Conservation (phyloP, 2,113 vertebrate genomes). For the Coturnix japonica region DNA sequence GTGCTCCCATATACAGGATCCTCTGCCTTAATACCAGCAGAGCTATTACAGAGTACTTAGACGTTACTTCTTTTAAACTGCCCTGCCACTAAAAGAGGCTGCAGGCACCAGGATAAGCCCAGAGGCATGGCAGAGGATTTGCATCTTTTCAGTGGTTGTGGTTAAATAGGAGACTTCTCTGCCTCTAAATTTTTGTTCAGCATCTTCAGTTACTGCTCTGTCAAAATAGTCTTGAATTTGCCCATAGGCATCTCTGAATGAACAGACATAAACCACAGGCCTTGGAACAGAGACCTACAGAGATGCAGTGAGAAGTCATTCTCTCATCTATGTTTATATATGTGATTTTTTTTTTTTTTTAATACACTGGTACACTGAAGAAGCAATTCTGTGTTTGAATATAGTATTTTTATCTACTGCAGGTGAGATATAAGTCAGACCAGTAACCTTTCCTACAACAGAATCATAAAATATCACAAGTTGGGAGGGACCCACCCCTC, state of each 20-base stretch:
- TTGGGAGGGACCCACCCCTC: no score
- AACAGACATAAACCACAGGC: neutral
- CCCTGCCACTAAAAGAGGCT: neutral
- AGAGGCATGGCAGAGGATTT: neutral
- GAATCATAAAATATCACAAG: no score
- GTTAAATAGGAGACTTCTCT: neutral
- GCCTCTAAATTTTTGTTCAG: neutral
- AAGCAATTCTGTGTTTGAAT: neutral
- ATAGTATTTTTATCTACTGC: neutral
- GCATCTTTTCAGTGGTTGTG: neutral
- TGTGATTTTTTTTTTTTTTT: neutral
- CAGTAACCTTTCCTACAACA: neutral
- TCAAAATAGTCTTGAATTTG: neutral
- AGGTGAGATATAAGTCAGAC: neutral
- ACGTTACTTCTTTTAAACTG: neutral
- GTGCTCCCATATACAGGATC: neutral
- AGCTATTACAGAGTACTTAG: neutral
- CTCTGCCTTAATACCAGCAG: neutral
- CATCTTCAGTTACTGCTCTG: neutral
- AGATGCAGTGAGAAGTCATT: neutral
- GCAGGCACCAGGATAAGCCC: neutral
- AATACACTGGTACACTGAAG: neutral
- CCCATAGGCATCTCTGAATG: conserved; percentile 9
- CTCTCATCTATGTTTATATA: neutral
- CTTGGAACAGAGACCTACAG: neutral